A percentile compares a stretch with the other conserved stretches of the same genome.
These are phyloP conservation scores for Corvus hawaiiensis DNA, from an alignment of 2,113 vertebrate genomes.

Conservation along the genomic window DNA sequence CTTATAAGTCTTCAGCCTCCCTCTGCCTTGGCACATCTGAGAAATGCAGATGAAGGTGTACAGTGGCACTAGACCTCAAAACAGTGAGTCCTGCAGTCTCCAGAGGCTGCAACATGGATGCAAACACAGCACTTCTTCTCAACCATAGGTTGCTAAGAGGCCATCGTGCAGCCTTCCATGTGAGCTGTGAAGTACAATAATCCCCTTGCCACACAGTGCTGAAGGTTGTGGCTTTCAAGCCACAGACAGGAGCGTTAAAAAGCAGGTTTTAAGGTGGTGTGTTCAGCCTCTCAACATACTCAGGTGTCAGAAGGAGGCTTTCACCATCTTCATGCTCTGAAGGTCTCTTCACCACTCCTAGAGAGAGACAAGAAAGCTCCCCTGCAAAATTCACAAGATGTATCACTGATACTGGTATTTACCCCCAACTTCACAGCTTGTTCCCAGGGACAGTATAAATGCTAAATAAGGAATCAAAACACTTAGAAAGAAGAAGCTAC, in stretches of 20 bases:
- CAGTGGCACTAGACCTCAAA: background rate
- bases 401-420: background rate
- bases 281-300: background rate
- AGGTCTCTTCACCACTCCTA: background rate
- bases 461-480: background rate
- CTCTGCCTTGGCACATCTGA: background rate
- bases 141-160: background rate
- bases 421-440: background rate
- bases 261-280: background rate
- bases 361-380: accelerated
- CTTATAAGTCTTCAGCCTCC: background rate
- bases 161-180: background rate
- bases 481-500: background rate
- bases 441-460: background rate
- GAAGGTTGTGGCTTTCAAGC: background rate
- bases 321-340: background rate
- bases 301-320: background rate
- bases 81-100: background rate
- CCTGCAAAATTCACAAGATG: background rate
- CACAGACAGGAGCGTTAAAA: background rate
- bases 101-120: background rate
- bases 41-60: background rate
- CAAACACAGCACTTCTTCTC: background rate
- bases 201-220: background rate
- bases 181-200: background rate